Conservation (phyloP, 2,113 vertebrate genomes). For the Lepus europaeus region DNA sequence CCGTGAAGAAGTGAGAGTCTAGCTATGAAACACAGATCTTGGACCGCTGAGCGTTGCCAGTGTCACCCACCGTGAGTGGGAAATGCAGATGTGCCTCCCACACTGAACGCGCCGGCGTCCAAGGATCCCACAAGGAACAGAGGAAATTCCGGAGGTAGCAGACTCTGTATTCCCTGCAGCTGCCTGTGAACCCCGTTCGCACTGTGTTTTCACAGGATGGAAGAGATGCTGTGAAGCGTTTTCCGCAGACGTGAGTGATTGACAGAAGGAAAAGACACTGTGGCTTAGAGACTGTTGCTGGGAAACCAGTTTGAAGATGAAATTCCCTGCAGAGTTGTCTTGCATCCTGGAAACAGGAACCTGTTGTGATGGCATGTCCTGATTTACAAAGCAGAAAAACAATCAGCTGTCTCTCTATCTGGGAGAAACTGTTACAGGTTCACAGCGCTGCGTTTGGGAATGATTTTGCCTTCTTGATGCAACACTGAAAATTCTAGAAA, state of each 20-base stretch:
- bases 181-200: constrained; percentile 82
- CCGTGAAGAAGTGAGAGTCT: neutral
- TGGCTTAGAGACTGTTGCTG: constrained; percentile 93
- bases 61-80: neutral
- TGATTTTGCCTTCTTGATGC: constrained; percentile 26
- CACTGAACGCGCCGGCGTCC: constrained; percentile 63
- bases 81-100: constrained; percentile 55
- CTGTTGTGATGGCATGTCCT: constrained; percentile 70
- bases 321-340: constrained; percentile 85
- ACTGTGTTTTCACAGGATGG: constrained; percentile 88
- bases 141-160: constrained; percentile 72
- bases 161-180: constrained; percentile 76
- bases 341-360: constrained; percentile 82
- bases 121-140: constrained; percentile 69
- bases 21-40: constrained; percentile 33
- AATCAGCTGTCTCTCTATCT: constrained; percentile 73
- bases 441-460: neutral
- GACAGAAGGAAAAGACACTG: constrained; percentile 86
- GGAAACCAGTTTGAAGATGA: constrained; percentile 90
- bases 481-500: neutral
- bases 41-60: constrained; percentile 32
- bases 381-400: constrained; percentile 74
- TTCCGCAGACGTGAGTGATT: constrained; percentile 83
- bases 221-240: constrained; percentile 86
- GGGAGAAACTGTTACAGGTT: constrained; percentile 61